Evolutionary conservation across 2,888 invertebrate genomes (phyloP), one percentile per base, ranked within the genome.

Genomic region (Diaprepes abbreviatus): DNA sequence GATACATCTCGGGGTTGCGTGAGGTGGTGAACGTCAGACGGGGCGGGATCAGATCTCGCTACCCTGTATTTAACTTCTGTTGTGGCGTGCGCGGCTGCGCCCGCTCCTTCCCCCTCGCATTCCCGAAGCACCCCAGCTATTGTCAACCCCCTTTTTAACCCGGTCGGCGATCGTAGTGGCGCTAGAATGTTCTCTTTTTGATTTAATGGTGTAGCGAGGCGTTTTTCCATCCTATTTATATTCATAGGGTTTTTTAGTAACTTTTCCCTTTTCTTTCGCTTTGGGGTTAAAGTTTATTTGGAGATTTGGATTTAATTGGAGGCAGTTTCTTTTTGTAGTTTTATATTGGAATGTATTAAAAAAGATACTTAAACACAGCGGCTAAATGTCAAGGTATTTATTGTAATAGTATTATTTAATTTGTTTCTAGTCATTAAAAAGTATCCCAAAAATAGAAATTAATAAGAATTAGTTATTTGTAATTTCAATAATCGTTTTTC

Each of bases 41-140:
- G 83, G 83, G 83, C 82, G 83, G 84, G 83, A 83, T 83, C 83
- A 83, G 81, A 81, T 74, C 78, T 80, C 80, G 82, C 83, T 79
- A 81, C 82, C 83, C 84, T 81, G 83, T 83, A 83, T 84, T 84
- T 84, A 84, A 84, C 84, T 84, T 83, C 82, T 83, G 82, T 81
- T 78, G 73, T 74, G 67, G 65, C 71, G 70, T 66, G 65, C 73
- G 77, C 72, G 65, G 54, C 66, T 66, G 65, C 69, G 50, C 58
- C 71, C 58, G 43, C 70, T 59, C 59, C 60, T 55, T 21, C 14
- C 21, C 52, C 52, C 45, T 33, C 36, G 35, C 31, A 1, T 38
- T 50, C 54, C 17, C 31, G 2, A 7, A 16, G 12, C n/a, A 74
- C 74, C 76, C 76, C 16, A 14, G 72, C 70, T 72, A 66, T 71